Base-by-base conservation (phyloP, 2,797 vertebrate species). In the Erpetoichthys calabaricus region DNA sequence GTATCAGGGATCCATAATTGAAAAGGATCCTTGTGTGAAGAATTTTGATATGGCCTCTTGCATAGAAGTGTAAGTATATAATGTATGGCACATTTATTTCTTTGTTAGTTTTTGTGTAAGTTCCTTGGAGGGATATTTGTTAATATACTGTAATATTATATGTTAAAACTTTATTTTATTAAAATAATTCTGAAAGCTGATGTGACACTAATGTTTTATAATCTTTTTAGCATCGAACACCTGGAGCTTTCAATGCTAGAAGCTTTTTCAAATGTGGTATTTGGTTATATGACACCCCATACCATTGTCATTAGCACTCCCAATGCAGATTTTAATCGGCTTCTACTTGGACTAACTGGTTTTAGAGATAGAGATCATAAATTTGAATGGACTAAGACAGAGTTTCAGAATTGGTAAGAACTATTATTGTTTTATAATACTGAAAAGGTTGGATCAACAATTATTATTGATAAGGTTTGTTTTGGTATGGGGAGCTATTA, bases 281-380 rank as follows among this genome's bases (percentile, higher is more conserved):
- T 99, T 72, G 92, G 91, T 57, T 92, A 88, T 75, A 89, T 97
- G 86, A 72, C 75, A 62, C 95, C 95, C 8, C 58, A 56, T 3
- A 67, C 76, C 1, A 78, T 88, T 5, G 83, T 97, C 55, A 70
- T 99, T 72, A 97, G 85, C 74, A 99, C 91, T 55, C 95, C 95
- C 6, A 99, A 99, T 71, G 82, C 74, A 1, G 94, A 98, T 45
- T 99, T 88, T 73, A 99, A 97, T 67, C 66, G 74, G 5, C 73
- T 95, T 47, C 67, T 99, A 44, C 81, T 85, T 25, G 68, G 75
- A 60, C 61, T 83, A 52, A 65, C 45, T 0, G 73, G 80, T 25
- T 88, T 89, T 64, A 88, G 95, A 65, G 79, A 95, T 69, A 66
- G 67, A 2, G 92, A 97, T 70, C 95, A 99, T 76, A 98, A 92